Evolutionary conservation across 2,888 invertebrate genomes (phyloP), one percentile per base, ranked within the genome.

Genomic region (Hypena proboscidalis): DNA sequence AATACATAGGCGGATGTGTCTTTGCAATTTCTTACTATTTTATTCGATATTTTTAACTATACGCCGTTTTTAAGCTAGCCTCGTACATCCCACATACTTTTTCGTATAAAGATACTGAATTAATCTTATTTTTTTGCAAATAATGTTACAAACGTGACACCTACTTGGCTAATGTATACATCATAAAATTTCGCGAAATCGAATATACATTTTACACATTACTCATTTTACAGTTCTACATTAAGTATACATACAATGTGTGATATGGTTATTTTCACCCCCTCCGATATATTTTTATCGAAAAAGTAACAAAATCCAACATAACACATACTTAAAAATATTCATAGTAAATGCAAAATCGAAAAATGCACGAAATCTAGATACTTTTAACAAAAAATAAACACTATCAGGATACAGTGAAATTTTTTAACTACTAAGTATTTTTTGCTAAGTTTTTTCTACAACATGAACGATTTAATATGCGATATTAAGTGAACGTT

Each of bases 391-490:
- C 46, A 26, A 39, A 58, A 67, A 52, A 44, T 38, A 46, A 39
- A 47, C 7, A 38, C 47, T 54, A 53, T 51, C 51, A 58, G 49
- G 53, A 58, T 57, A 66, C 58, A 65, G 45, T 61, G 58, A 57
- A 44, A 23, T 40, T 44, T 54, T 79, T 72, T 80, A 68, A 71
- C 81, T 83, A 80, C 83, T 70, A 74, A 68, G 61, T 75, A 70
- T 69, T 72, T 46, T 62, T 61, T 37, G 60, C 82, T 85, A 85
- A 80, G 66, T 80, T 45, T 47, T 61, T 52, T 43, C 89, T 90
- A 90, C 88, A 85, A 88, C 86, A 84, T 89, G 88, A 89, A 89
- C 85, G 82, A 83, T 85, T 80, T 77, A 78, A 84, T 84, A 83
- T 83, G 83, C 79, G 75, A 78, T 82, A 80, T 73, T 75, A 77